Evolutionary conservation across 2,888 invertebrate species (phyloP), one percentile per base, ranked within the genome.

Genomic region (Athetis lepigone): DNA sequence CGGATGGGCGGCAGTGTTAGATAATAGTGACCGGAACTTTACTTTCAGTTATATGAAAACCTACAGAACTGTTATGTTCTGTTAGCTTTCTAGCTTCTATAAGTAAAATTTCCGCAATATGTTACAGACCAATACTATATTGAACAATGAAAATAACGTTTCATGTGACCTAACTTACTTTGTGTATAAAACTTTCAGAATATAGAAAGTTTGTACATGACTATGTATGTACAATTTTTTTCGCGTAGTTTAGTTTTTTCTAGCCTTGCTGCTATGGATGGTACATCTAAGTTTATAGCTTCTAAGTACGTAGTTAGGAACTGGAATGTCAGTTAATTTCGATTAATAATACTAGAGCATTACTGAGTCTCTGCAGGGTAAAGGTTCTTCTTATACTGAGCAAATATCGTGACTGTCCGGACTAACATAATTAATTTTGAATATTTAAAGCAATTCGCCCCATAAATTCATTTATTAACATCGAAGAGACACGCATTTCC

Each of bases 21-120:
- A 61, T 72, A 70, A 60, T 37, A 37, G 52, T 54, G 43, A 21
- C 42, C 39, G 43, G 66, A 54, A 54, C 42, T 13, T 33, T 33
- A 13, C 13, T 33, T 33, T 13, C 4, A 13, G 33, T 33, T 33
- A 13, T 13, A 4, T 33, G 33, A 33, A 33, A 33, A 33, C 4
- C 33, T 33, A 33, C 13, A 33, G 33, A 33, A 33, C 13, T 33
- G 4, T 33, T 33, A 13, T 52, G 39, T 50, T 42, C 13, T 46
- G 23, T 40, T 33, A 36, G 54, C 55, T 46, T 61, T 55, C 29
- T 37, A 63, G 57, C 47, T 55, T 47, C 40, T 21, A 47, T 58
- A 36, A 25, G 4, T 40, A 36, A 25, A 29, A 40, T 55, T 43
- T 37, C 37, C 7, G 7, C 40, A 51, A 64, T 56, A 39, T 55